phyloP scores from a whole-genome alignment of 2,888 invertebrate species.

The Alitta virens region DNA sequence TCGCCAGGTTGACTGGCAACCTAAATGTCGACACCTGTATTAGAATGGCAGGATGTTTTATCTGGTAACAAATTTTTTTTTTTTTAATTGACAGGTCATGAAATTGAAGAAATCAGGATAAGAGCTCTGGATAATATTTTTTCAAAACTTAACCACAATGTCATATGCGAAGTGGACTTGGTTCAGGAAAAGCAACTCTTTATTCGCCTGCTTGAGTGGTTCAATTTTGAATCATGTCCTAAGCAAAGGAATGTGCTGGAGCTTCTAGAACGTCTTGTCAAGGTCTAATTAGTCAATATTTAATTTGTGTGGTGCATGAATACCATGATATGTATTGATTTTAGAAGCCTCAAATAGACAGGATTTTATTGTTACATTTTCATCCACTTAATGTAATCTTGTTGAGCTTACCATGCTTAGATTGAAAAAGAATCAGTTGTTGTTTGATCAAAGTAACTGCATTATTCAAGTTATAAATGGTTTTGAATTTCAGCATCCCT shows the following conservation, averaged over 20 bases:
- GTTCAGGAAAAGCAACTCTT: conserved; percentile 52
- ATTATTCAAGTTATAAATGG: too few species aligned
- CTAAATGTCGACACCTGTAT: too few species aligned
- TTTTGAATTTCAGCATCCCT: conserved; percentile 40
- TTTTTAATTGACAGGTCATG: conserved; percentile 45
- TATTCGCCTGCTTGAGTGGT: conserved; percentile 54
- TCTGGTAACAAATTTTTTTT: too few species aligned
- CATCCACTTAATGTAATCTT: too few species aligned
- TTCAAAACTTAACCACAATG: conserved; percentile 51
- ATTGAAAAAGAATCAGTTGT: too few species aligned
- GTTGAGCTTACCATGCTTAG: too few species aligned
- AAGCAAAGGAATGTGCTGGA: conserved; percentile 43
- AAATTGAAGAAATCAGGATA: conserved; percentile 52
- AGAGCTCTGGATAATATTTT: conserved; percentile 51
- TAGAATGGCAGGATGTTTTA: too few species aligned
- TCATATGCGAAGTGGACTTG: conserved; percentile 52
- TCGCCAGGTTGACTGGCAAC: too few species aligned
- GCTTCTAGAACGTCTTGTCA: conserved; percentile 42
- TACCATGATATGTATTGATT: too few species aligned
- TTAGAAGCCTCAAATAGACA: too few species aligned
- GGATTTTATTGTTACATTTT: too few species aligned
- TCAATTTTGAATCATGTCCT: conserved; percentile 48
- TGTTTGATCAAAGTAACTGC: too few species aligned
- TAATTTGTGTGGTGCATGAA: not conserved
- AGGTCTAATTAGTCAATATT: conserved; percentile 34